Conservation (phyloP, 2,888 invertebrate genomes). For the Electrophaes corylata region DNA sequence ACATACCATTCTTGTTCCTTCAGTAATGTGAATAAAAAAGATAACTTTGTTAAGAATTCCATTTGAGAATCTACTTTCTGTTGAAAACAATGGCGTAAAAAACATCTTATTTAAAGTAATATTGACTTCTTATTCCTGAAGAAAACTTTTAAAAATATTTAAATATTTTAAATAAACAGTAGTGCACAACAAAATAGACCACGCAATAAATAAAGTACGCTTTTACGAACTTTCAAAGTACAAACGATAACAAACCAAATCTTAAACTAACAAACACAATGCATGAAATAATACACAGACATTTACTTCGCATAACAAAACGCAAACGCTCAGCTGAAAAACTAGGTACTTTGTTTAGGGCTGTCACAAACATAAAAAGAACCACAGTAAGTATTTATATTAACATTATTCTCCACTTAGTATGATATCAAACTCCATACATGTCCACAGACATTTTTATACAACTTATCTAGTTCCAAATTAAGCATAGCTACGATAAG, state of each 20-base stretch:
- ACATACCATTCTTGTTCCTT: too few relatives aligned
- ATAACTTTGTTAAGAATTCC: too few relatives aligned
- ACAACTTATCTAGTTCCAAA: too few relatives aligned
- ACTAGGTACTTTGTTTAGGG: slow-evolving; percentile 23
- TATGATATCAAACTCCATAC: too few relatives aligned
- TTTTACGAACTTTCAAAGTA: slow-evolving; percentile 15
- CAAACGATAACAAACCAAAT: slow-evolving; percentile 32
- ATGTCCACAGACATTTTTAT: too few relatives aligned
- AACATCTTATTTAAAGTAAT: not conserved
- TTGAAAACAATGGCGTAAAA: too few relatives aligned
- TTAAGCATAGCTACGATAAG: too few relatives aligned
- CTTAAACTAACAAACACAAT: slow-evolving; percentile 34
- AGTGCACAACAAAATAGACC: slow-evolving; percentile 4
- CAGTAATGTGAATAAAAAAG: too few relatives aligned
- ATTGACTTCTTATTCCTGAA: not conserved
- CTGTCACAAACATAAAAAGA: slow-evolving; percentile 5
- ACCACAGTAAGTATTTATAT: too few relatives aligned
- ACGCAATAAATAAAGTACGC: slow-evolving; percentile 11
- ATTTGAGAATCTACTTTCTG: not conserved
- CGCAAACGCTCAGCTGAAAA: slow-evolving; percentile 26
- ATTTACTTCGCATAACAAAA: slow-evolving; percentile 30
- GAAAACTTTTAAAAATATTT: not conserved
- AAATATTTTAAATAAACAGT: slow-evolving; percentile 4
- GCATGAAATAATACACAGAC: slow-evolving; percentile 35
- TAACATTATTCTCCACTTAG: too few relatives aligned